phyloP scores from a whole-genome alignment of 2,888 invertebrate species.

The Hyppa rectilinea region DNA sequence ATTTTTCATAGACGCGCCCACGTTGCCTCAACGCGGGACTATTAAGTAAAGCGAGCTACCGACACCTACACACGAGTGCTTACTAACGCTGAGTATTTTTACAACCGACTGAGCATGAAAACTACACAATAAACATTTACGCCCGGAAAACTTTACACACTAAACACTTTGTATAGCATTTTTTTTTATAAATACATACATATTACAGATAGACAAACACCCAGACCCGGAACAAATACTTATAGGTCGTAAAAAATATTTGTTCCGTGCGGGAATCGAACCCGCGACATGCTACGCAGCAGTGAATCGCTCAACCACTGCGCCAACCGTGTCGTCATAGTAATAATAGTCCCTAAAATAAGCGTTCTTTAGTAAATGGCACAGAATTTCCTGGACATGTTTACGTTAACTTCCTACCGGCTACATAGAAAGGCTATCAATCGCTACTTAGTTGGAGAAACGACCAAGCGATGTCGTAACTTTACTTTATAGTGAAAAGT shows the following conservation, averaged over 20 bases:
- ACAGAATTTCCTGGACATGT: slow-evolving; percentile 34
- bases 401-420: slow-evolving; percentile 47
- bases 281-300: too few species aligned
- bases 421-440: slow-evolving; percentile 12
- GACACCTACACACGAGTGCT: slow-evolving; percentile 17
- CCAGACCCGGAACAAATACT: too few species aligned
- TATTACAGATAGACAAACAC: too few species aligned
- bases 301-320: too few species aligned
- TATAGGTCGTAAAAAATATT: too few species aligned
- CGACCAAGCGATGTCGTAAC: slow-evolving; percentile 40
- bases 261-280: too few species aligned
- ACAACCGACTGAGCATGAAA: slow-evolving; percentile 54
- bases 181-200: too few species aligned
- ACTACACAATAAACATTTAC: slow-evolving; percentile 11
- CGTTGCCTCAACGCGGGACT: slow-evolving; percentile 25
- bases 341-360: background rate
- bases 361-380: slow-evolving; percentile 12
- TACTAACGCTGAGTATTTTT: slow-evolving; percentile 16
- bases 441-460: slow-evolving; percentile 28
- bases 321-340: too few species aligned
- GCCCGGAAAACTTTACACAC: slow-evolving; percentile 8
- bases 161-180: background rate
- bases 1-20: slow-evolving; percentile 57
- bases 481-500: slow-evolving; percentile 27
- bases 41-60: slow-evolving; percentile 24